Percentiles rank a stretch among this genome's conserved stretches.
These are phyloP conservation scores for Palaemon carinicauda DNA, from an alignment of 1,140 invertebrate genomes.

Conservation along the genomic window DNA sequence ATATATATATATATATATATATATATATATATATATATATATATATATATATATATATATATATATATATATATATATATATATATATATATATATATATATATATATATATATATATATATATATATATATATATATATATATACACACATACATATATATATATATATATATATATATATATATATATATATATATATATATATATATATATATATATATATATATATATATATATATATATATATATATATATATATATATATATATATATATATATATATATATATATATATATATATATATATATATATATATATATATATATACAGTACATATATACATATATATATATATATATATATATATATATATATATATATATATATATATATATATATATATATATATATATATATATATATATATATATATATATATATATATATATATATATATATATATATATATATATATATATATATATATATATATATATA, in stretches of 20 bases:
- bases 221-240: conserved; percentile 13
- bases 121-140: not conserved
- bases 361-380: not conserved
- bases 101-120: not conserved
- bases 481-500: too few relatives aligned
- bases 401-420: not conserved
- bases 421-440: not conserved
- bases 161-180: not conserved
- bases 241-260: not conserved
- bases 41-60: conserved; percentile 3
- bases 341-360: not conserved
- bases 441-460: too few relatives aligned
- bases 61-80: conserved; percentile 14
- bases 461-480: too few relatives aligned
- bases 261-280: not conserved
- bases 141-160: not conserved
- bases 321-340: too few relatives aligned
- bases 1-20: not conserved
- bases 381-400: not conserved
- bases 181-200: not conserved
- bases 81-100: not conserved
- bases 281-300: not conserved
- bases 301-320: not conserved
- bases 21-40: conserved; percentile 1
- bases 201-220: not conserved